These are phyloP conservation scores for Drosophila colorata DNA, from an alignment of 2,888 invertebrate genomes.

Conservation along the genomic window DNA sequence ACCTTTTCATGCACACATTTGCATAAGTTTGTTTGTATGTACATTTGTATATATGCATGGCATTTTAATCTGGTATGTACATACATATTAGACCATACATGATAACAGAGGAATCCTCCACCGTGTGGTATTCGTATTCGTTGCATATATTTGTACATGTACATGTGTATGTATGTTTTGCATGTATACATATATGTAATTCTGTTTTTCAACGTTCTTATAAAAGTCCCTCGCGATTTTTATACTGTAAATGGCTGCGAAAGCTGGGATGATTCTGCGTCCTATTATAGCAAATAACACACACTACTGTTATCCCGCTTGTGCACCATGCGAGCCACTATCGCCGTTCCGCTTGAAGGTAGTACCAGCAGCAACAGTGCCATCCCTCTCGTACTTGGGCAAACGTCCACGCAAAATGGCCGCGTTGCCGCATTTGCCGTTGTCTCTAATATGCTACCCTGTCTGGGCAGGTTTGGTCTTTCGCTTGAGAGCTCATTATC, in stretches of 20 bases:
- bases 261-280: constrained; percentile 54
- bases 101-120: constrained; percentile 2
- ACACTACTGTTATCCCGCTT: constrained; percentile 27
- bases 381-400: constrained; percentile 30
- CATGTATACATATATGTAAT: constrained; percentile 15
- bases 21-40: neutral
- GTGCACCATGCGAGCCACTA: constrained; percentile 9
- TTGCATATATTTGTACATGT: constrained; percentile 1
- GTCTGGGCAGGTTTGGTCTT: constrained; percentile 66
- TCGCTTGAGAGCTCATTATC: constrained; percentile 84
- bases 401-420: constrained; percentile 58
- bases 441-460: constrained; percentile 57
- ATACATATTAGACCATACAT: constrained; percentile 1
- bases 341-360: constrained; percentile 13
- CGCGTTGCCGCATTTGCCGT: constrained; percentile 34
- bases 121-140: constrained; percentile 5
- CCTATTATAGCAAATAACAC: constrained; percentile 26
- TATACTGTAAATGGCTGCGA: constrained; percentile 53
- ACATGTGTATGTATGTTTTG: neutral
- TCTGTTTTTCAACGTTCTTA: constrained; percentile 42
- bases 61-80: neutral
- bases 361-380: neutral
- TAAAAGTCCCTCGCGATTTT: constrained; percentile 48
- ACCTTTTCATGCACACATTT: constrained; percentile 1
- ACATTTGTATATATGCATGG: neutral